Evolutionary conservation across 2,888 invertebrate genomes (phyloP), one percentile per base, ranked within the genome.

Genomic region (Tenthredo amoena): DNA sequence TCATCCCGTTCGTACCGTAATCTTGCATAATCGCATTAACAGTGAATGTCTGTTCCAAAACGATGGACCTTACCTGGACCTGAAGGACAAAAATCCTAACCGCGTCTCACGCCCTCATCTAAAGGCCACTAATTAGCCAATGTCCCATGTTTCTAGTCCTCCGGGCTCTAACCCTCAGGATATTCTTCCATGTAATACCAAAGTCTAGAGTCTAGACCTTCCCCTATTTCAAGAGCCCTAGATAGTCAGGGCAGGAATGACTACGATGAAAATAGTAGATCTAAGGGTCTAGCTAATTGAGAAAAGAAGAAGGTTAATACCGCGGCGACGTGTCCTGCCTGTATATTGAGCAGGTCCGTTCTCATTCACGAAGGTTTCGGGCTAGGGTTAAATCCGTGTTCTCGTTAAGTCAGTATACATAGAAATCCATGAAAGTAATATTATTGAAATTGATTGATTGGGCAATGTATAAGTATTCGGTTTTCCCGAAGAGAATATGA

Each of bases 31-130:
- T 72, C 34, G 12, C 76, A n/a, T 37, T 62, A 55, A 76, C 68
- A 85, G 68, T 50, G 71, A 84, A 40, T 71, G 72, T 68, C 68
- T 12, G 50, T 81, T 81, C 40, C 43, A 43, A 83, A 71, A 68
- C 76, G 71, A 87, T 55, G 83, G 83, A 85, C 85, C 82, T 58
- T 71, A 76, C 43, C 47, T 34, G 50, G 62, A 4, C 83, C 26
- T n/a, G 26, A 15, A 37, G 47, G 37, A 68, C 68, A 31, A 83
- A 62, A 62, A 83, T 47, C n/a, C 31, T 68, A 26, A 26, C 68
- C 68, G 34, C 40, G 37, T 37, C 62, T 81, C 62, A 62, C 81
- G 81, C 58, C 58, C 62, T 58, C 58, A n/a, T 71, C 83, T 47
- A 68, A 83, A 43, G 47, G 31, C 65, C 83, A 68, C 83, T 68